These are phyloP conservation scores for Mionectes olivaceus DNA, from an alignment of 2,797 vertebrate genomes.

Conservation along the genomic window DNA sequence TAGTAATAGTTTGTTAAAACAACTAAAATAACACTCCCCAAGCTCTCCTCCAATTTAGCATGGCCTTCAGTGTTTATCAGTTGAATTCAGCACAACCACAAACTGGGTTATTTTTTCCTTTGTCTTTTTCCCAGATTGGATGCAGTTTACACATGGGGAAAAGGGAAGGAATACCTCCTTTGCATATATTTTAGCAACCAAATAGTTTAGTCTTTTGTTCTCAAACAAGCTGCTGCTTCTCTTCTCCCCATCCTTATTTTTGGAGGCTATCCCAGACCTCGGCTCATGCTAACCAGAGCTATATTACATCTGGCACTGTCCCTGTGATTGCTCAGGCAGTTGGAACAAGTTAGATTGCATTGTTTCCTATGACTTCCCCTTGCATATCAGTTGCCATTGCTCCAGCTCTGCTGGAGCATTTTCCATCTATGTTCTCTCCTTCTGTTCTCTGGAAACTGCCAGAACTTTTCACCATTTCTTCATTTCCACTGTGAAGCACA, in stretches of 20 bases:
- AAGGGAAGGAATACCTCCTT: not conserved
- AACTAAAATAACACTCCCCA: constrained; percentile 11
- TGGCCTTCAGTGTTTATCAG: constrained; percentile 52
- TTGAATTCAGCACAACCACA: constrained; percentile 36
- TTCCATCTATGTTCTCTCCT: constrained; percentile 39
- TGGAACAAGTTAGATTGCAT: constrained; percentile 71
- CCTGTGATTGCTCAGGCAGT: constrained; percentile 52
- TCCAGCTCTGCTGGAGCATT: constrained; percentile 46
- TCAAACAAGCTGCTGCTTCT: constrained; percentile 71
- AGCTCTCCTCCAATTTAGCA: constrained; percentile 59
- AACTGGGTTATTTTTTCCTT: not conserved
- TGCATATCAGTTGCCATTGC: constrained; percentile 51
- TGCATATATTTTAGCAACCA: constrained; percentile 67
- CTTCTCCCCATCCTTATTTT: constrained; percentile 32
- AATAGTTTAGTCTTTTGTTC: constrained; percentile 67
- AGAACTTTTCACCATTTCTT: constrained; percentile 20
- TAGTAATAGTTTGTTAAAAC: constrained; percentile 63
- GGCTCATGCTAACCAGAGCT: constrained; percentile 59
- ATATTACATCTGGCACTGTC: constrained; percentile 66
- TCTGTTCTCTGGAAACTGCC: constrained; percentile 41
- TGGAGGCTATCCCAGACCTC: constrained; percentile 59
- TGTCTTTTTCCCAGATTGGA: constrained; percentile 44
- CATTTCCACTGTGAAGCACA: constrained; percentile 1
- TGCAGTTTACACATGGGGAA: constrained; percentile 33
- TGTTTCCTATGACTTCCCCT: constrained; percentile 66